phyloP scores from a whole-genome alignment of 2,797 vertebrate species.

The Crypturellus tataupa region DNA sequence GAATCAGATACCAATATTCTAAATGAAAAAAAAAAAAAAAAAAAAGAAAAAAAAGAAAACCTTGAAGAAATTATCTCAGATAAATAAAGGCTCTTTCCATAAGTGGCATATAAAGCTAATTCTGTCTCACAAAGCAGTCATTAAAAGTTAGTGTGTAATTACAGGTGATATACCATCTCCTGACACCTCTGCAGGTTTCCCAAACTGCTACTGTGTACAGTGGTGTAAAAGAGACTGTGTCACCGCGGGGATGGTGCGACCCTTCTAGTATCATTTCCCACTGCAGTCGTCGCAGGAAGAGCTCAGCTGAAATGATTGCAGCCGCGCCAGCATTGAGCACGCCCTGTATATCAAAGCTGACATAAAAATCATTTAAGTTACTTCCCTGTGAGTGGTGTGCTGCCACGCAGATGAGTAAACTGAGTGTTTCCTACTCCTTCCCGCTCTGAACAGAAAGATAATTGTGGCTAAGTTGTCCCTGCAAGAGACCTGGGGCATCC shows the following conservation, averaged over 20 bases:
- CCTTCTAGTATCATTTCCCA: background rate
- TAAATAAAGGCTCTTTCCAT: background rate
- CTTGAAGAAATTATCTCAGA: background rate
- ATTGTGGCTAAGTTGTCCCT: background rate
- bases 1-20: slow-evolving; percentile 26
- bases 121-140: background rate
- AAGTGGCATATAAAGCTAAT: background rate
- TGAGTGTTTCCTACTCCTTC: background rate
- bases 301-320: background rate
- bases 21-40: background rate
- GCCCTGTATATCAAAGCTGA: background rate
- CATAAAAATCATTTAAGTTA: background rate
- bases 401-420: background rate
- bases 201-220: background rate
- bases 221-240: background rate
- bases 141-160: background rate
- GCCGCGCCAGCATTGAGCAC: background rate
- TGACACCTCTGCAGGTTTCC: background rate
- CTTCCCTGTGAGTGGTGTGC: background rate
- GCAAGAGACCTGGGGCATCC: background rate
- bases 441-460: background rate
- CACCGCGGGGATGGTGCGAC: background rate
- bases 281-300: background rate
- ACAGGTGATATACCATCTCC: background rate
- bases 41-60: background rate